Conservation (phyloP, 2,888 invertebrate species). For the Craniophora ligustri region DNA sequence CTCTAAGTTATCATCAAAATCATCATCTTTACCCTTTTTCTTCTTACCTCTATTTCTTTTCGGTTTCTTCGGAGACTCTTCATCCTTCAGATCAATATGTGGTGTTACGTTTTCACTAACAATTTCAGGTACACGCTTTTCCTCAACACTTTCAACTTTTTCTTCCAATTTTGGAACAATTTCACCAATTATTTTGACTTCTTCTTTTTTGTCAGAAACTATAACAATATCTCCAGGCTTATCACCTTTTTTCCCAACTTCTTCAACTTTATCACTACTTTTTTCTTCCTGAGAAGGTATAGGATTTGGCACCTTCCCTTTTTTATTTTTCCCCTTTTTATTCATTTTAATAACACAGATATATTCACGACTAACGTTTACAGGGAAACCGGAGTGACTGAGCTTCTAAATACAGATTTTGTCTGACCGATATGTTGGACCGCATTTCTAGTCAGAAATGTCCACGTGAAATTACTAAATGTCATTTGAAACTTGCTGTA, state of each 20-base stretch:
- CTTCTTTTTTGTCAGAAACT: slow-evolving; percentile 23
- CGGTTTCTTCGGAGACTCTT: slow-evolving; percentile 79
- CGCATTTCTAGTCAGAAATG: slow-evolving; percentile 76
- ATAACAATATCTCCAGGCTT: slow-evolving; percentile 19
- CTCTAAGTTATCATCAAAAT: slow-evolving; percentile 49
- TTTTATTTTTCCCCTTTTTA: slow-evolving; percentile 81
- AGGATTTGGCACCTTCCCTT: slow-evolving; percentile 66
- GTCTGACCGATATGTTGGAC: slow-evolving; percentile 79
- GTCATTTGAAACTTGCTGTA: slow-evolving; percentile 61
- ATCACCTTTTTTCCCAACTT: slow-evolving; percentile 19
- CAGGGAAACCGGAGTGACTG: slow-evolving; percentile 64
- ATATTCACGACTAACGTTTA: slow-evolving; percentile 50
- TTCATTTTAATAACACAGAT: slow-evolving; percentile 68
- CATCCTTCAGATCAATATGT: slow-evolving; percentile 54
- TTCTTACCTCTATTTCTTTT: slow-evolving; percentile 83
- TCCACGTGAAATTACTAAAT: slow-evolving; percentile 76
- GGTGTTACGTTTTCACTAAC: slow-evolving; percentile 56
- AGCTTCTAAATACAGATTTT: slow-evolving; percentile 76
- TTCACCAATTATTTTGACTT: slow-evolving; percentile 45
- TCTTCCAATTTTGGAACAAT: slow-evolving; percentile 45
- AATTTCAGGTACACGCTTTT: slow-evolving; percentile 49
- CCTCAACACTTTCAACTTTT: slow-evolving; percentile 43
- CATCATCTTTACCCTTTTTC: slow-evolving; percentile 66
- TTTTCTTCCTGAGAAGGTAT: slow-evolving; percentile 53
- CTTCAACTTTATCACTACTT: slow-evolving; percentile 27